A percentile compares a stretch with the other conserved stretches of the same genome.
Conservation (phyloP, 2,797 vertebrate genomes). For the Melanotaenia trifasciata region DNA sequence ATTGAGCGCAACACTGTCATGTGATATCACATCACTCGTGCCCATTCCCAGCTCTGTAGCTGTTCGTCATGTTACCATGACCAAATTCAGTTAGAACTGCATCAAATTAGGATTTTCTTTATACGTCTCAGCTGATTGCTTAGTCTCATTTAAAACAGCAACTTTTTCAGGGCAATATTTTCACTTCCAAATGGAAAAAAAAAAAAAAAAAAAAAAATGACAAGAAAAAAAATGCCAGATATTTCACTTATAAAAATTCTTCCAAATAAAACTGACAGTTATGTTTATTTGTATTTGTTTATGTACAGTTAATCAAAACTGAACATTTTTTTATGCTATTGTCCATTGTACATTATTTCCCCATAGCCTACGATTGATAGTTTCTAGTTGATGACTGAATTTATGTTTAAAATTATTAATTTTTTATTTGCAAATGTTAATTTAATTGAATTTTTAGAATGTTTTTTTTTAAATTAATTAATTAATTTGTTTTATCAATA, state of each 20-base stretch:
- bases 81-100: no score
- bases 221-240: neutral
- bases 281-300: neutral
- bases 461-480: neutral
- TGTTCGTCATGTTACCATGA: neutral
- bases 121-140: neutral
- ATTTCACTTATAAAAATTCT: neutral
- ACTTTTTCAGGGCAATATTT: neutral
- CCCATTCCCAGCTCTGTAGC: neutral
- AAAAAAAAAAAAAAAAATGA: neutral
- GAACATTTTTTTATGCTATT: no score
- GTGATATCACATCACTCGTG: constrained; percentile 44
- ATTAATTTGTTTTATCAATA: neutral
- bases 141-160: neutral
- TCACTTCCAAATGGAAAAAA: neutral
- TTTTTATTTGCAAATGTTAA: neutral
- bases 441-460: neutral
- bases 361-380: neutral
- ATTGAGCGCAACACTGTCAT: constrained; percentile 41
- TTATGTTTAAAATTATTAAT: neutral
- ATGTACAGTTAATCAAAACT: no score
- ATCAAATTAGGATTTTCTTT: neutral
- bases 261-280: neutral
- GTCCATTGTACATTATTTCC: no score
- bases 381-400: neutral